Evolutionary conservation across 37 sponge, comb jelly and placozoan genomes (phyloP).

Genomic region (Halisarca cf. caerulea): DNA sequence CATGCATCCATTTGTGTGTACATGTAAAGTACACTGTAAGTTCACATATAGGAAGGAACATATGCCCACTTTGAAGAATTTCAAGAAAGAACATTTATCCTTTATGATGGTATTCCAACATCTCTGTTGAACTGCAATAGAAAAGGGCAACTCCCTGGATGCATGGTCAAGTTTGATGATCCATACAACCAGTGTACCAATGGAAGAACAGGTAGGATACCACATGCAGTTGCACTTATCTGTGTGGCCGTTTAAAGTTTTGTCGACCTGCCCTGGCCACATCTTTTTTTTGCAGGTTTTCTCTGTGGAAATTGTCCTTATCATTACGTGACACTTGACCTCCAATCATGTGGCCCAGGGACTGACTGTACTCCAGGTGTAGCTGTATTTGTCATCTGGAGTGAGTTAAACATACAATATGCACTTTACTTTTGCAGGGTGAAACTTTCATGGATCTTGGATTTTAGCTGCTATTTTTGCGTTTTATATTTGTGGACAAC

Average conservation of each 20-base stretch:
- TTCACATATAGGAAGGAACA: conserved; percentile 1
- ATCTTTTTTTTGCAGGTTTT: conserved; percentile 31
- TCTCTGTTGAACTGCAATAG: conserved; percentile 45
- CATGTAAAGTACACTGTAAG: not conserved
- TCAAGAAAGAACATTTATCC: not conserved
- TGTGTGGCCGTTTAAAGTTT: too few relatives aligned
- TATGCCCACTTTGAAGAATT: not conserved
- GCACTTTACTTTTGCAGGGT: too few relatives aligned
- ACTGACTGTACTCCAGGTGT: conserved; percentile 35
- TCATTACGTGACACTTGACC: conserved; percentile 53
- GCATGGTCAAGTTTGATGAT: conserved; percentile 72
- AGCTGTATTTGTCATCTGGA: conserved; percentile 45
- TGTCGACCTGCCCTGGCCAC: too few relatives aligned
- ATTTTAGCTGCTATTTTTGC: too few relatives aligned
- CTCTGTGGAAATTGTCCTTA: conserved; percentile 59
- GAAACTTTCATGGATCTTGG: too few relatives aligned
- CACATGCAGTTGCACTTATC: not conserved
- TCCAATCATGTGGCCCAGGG: conserved; percentile 51
- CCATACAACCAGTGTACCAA: conserved; percentile 38
- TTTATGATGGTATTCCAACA: conserved; percentile 40
- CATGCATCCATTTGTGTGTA: too few relatives aligned
- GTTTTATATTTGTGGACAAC: too few relatives aligned
- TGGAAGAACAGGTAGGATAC: conserved; percentile 57
- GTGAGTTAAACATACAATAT: too few relatives aligned
- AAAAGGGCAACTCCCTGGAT: conserved; percentile 65